Base-by-base conservation (phyloP, 2,113 vertebrate species). In the Labeo rohita region DNA sequence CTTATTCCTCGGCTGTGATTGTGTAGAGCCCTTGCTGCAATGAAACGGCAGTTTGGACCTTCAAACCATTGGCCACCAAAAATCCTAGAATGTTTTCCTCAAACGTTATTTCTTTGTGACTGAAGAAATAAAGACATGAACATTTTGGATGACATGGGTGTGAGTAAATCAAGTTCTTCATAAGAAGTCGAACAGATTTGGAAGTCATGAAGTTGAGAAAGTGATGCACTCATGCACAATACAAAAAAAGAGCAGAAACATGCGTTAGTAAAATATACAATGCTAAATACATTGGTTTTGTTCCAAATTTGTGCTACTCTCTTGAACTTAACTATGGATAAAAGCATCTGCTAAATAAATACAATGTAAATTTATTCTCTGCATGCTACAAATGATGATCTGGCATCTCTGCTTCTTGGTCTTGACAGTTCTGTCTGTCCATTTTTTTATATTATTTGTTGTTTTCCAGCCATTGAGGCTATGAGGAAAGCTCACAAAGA, bases 401-500 rank as follows among this genome's bases (percentile, higher is more conserved):
- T 12, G 7, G 49, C 36, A 34, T 72, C 36, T 70, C 39, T 45
- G 16, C 16, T 77, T 54, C 4, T 28, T 23, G 34, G 49, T 54
- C 28, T 77, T 47, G 6, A 75, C 0, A 75, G 11, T 49, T 49
- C n/a, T 49, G 47, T 56, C 12, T 73, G 23, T 28, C n/a, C 10
- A 28, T 21, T 36, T 23, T 85, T 10, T 6, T 15, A 34, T 65
- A 61, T 73, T 68, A 36, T 23, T 50, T 78, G 4, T 11, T 78
- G 21, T 36, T 83, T 28, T 56, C 0, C 91, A 99, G 98, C 97
- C 65, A 98, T 99, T 0, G 97, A 97, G 88, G 97, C 97, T 80
- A 97, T 99, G 96, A 97, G 96, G 91, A 97, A 97, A 0, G 96
- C 96, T 0, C 97, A 99, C 89, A 95, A 96, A 21, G 95, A 97